These are phyloP conservation scores for Leucania comma DNA, from an alignment of 2,888 invertebrate species.

Conservation along the genomic window DNA sequence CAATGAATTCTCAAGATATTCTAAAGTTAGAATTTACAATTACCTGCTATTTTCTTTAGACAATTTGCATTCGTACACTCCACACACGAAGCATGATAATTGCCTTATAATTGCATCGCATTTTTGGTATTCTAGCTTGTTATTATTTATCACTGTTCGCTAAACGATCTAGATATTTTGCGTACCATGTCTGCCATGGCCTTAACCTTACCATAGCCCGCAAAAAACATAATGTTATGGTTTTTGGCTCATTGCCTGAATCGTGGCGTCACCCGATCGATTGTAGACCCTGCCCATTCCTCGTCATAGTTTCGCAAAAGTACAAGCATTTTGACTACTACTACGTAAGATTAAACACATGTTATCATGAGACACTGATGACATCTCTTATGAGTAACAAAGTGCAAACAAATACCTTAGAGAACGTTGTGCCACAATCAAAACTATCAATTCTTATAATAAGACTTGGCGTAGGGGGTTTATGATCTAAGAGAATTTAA, in stretches of 20 bases:
- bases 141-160: constrained; percentile 4
- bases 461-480: constrained; percentile 15
- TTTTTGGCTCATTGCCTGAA: constrained; percentile 60
- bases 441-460: constrained; percentile 18
- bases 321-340: too few species aligned
- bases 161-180: constrained; percentile 16
- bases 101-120: background rate
- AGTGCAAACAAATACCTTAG: constrained; percentile 46
- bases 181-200: constrained; percentile 24
- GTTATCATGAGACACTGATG: constrained; percentile 44
- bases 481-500: background rate
- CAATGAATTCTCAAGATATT: constrained; percentile 17
- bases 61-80: constrained; percentile 16
- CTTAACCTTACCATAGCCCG: constrained; percentile 40
- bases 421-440: constrained; percentile 32
- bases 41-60: constrained; percentile 10
- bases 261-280: constrained; percentile 47
- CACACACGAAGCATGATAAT: background rate
- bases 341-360: constrained; percentile 25
- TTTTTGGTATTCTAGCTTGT: constrained; percentile 1
- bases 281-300: constrained; percentile 17
- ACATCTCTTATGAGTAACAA: constrained; percentile 51
- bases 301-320: constrained; percentile 19
- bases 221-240: constrained; percentile 34
- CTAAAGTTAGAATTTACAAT: constrained; percentile 3